phyloP scores from a whole-genome alignment of 2,113 vertebrate genomes.

The Noturus placidus region DNA sequence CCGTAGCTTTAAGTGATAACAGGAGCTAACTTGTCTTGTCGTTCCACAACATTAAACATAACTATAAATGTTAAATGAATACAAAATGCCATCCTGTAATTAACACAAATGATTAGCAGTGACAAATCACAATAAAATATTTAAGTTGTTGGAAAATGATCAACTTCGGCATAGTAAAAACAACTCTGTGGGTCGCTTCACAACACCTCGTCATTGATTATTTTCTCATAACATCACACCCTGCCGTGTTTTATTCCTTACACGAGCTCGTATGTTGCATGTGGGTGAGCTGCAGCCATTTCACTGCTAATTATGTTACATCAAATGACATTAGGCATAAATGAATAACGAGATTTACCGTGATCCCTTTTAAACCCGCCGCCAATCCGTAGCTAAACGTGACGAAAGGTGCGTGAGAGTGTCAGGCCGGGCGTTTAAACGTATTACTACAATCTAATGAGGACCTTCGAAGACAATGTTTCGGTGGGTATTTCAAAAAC shows the following conservation, averaged over 20 bases:
- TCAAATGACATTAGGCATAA: slow-evolving; percentile 15
- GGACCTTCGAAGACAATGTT: neutral
- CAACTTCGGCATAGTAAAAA: neutral
- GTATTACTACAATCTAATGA: too few species aligned
- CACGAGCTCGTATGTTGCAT: neutral
- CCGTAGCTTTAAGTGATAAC: neutral
- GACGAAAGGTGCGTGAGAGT: neutral
- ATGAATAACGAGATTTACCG: slow-evolving; percentile 15
- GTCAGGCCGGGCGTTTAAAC: neutral
- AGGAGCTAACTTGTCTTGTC: neutral
- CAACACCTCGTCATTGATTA: neutral
- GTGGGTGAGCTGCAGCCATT: neutral
- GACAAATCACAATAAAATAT: neutral
- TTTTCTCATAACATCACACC: neutral
- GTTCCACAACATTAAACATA: neutral
- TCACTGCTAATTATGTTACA: slow-evolving; percentile 1
- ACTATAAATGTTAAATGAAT: neutral
- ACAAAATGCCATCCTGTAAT: neutral
- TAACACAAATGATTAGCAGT: neutral
- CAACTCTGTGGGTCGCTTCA: neutral
- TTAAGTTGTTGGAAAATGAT: neutral
- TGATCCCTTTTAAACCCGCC: slow-evolving; percentile 22
- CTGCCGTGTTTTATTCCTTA: neutral
- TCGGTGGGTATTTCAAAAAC: neutral
- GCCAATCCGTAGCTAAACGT: neutral